Evolutionary conservation across 2,888 invertebrate genomes (phyloP), one percentile per base, ranked within the genome.

Genomic region (Choreutis nemorana): DNA sequence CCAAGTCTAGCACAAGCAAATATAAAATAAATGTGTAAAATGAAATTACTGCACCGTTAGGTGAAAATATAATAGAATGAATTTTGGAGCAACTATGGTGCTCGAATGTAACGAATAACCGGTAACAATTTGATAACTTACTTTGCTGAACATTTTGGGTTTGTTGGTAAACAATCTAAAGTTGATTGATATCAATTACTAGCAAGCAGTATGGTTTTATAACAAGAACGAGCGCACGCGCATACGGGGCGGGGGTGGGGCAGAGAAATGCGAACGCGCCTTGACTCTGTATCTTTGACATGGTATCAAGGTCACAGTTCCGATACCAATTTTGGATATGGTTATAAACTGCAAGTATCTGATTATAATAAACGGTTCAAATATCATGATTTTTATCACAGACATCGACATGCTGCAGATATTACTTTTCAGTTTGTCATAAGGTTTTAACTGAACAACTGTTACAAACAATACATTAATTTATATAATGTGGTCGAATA

Each of bases 81-180:
- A n/a, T n/a, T n/a, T n/a, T n/a, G n/a, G n/a, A n/a, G n/a, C n/a
- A n/a, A n/a, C n/a, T n/a, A n/a, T n/a, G n/a, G n/a, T n/a, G n/a
- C n/a, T n/a, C n/a, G n/a, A n/a, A n/a, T n/a, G n/a, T n/a, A n/a
- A n/a, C n/a, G n/a, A n/a, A n/a, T n/a, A n/a, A n/a, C n/a, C n/a
- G 16, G 13, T 15, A n/a, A 15, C n/a, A 15, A 20, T 11, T 20
- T 27, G 16, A 21, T 20, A 16, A 61, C 67, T 63, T 35, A 67
- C 67, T 65, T 65, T 65, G 55, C 57, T 63, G 52, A 64, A 64
- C 67, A 67, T 67, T 46, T 56, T 63, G 55, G 42, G 44, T 57
- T 52, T 56, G 44, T 50, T 42, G 52, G 55, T 46, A 47, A 47
- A 55, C 50, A 52, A 55, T 50, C 48, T 40, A 47, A 44, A 48